Percentiles rank a stretch among this genome's conserved stretches.
Evolutionary conservation across 2,797 vertebrate genomes (phyloP).

Genomic region (Gymnocypris eckloni): DNA sequence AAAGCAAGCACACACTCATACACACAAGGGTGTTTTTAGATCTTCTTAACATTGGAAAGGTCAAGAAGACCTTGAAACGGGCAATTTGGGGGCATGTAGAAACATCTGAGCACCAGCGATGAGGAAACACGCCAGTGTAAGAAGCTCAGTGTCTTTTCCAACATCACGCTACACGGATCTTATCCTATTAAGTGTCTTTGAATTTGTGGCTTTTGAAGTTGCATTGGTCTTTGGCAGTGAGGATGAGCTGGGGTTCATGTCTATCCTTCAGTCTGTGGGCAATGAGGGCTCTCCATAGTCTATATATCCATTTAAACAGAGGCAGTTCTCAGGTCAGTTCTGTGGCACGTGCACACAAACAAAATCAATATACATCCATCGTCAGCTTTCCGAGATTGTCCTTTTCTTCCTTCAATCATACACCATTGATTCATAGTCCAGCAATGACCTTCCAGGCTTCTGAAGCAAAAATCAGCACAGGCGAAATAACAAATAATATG

Average conservation of each 20-base stretch:
- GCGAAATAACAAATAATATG: slow-evolving; percentile 47
- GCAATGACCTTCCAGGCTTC: slow-evolving; percentile 62
- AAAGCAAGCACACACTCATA: slow-evolving; percentile 65
- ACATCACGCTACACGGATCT: not conserved
- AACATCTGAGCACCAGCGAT: slow-evolving; percentile 43
- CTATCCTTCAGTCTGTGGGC: slow-evolving; percentile 71
- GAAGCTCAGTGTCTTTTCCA: slow-evolving; percentile 30
- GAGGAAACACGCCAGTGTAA: slow-evolving; percentile 34
- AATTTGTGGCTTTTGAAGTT: slow-evolving; percentile 42
- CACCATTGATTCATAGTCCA: slow-evolving; percentile 47
- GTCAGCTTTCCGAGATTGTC: slow-evolving; percentile 50
- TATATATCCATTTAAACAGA: slow-evolving; percentile 72
- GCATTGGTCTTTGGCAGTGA: slow-evolving; percentile 78
- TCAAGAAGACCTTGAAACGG: not conserved
- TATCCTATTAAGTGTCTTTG: not conserved
- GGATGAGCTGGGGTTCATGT: slow-evolving; percentile 72
- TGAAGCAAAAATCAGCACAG: slow-evolving; percentile 69
- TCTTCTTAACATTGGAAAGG: not conserved
- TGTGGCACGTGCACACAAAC: slow-evolving; percentile 57
- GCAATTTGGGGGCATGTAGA: not conserved
- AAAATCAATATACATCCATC: slow-evolving; percentile 46
- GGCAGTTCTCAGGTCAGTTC: slow-evolving; percentile 70
- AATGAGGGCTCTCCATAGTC: slow-evolving; percentile 64
- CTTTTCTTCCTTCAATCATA: slow-evolving; percentile 67
- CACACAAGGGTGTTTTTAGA: slow-evolving; percentile 63